These are phyloP conservation scores for Dynastes tityus DNA, from an alignment of 2,888 invertebrate species.

Conservation along the genomic window DNA sequence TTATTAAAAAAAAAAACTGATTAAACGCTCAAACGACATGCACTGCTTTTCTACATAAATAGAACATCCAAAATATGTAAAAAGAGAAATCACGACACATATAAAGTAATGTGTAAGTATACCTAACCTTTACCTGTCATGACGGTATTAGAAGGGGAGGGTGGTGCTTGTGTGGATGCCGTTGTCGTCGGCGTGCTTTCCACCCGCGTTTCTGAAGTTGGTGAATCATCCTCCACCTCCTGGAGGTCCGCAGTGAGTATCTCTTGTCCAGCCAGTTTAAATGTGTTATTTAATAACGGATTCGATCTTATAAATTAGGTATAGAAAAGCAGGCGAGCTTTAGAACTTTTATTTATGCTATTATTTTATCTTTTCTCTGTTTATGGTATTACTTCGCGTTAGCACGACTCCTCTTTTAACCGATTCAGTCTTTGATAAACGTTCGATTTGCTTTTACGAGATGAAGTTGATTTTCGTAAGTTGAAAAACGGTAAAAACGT, in stretches of 20 bases:
- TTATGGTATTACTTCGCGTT: conserved; percentile 4
- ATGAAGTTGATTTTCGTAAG: conserved; percentile 16
- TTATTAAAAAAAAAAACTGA: no score
- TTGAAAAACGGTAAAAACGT: conserved; percentile 36
- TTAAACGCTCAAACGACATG: no score
- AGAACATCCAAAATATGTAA: no score
- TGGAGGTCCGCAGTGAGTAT: conserved; percentile 68
- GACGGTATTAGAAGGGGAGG: conserved; percentile 68
- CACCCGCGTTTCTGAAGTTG: conserved; percentile 62
- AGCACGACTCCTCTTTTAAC: conserved; percentile 12
- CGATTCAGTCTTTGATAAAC: conserved; percentile 42
- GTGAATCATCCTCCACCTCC: conserved; percentile 68
- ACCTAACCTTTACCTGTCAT: conserved; percentile 69
- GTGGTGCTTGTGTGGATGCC: conserved; percentile 62
- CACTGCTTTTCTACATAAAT: no score
- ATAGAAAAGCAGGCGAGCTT: conserved; percentile 3
- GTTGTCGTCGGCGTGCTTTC: conserved; percentile 62
- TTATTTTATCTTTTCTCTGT: not conserved
- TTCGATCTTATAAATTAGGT: conserved; percentile 19
- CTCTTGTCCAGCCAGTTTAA: conserved; percentile 68
- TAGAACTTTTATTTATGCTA: not conserved
- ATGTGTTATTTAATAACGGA: conserved; percentile 37
- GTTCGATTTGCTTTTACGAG: conserved; percentile 22
- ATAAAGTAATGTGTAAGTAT: conserved; percentile 47
- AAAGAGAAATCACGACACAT: conserved; percentile 36